Percentiles rank a stretch among this genome's conserved stretches.
phyloP scores from a whole-genome alignment of 2,797 vertebrate genomes.

The Ctenopoma multispine region DNA sequence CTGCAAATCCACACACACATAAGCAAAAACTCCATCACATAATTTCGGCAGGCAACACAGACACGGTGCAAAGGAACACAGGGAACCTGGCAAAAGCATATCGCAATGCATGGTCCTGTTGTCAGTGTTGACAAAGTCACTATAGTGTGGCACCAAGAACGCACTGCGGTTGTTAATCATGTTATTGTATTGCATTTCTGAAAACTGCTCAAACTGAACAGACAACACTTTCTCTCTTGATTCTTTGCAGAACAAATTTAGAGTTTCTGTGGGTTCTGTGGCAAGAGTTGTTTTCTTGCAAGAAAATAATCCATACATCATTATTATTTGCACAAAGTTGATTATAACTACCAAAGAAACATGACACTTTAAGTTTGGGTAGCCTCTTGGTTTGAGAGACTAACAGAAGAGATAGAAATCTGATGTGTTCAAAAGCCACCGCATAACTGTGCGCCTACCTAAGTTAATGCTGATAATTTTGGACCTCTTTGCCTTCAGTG shows the following conservation, averaged over 20 bases:
- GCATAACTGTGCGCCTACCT: not conserved
- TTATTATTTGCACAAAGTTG: not conserved
- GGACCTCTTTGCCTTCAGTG: not conserved
- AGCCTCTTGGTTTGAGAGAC: too few species aligned
- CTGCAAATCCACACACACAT: fast-evolving
- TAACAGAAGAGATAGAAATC: not conserved
- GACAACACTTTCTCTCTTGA: too few species aligned
- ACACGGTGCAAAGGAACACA: not conserved
- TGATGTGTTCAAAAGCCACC: not conserved
- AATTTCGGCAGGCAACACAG: not conserved
- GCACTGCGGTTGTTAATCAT: too few species aligned
- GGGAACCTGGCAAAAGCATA: not conserved
- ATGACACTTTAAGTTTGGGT: too few species aligned
- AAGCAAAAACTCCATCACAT: not conserved
- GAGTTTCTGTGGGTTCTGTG: too few species aligned
- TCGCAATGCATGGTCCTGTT: not conserved
- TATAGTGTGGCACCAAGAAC: too few species aligned
- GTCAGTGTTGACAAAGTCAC: too few species aligned
- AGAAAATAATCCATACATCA: too few species aligned
- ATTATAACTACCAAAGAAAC: not conserved
- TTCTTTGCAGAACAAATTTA: too few species aligned
- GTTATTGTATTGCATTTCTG: too few species aligned
- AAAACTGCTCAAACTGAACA: too few species aligned
- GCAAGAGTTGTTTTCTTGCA: too few species aligned
- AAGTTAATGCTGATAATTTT: conserved; percentile 3